phyloP scores from a whole-genome alignment of 2,113 vertebrate species.

The Zosterops hypoxanthus region DNA sequence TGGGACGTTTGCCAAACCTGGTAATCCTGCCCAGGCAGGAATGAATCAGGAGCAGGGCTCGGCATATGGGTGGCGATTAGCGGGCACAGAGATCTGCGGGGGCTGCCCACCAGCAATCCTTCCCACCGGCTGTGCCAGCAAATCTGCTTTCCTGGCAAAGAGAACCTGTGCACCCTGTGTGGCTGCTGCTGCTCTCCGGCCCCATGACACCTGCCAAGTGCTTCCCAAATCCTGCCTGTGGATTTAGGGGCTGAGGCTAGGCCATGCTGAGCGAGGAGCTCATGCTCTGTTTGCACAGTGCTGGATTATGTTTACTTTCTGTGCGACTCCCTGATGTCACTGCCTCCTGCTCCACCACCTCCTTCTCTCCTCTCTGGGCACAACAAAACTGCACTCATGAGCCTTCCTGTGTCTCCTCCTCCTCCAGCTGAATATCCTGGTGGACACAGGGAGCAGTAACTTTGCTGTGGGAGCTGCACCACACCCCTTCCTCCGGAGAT shows the following conservation, averaged over 20 bases:
- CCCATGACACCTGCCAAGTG: neutral
- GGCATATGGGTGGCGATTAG: neutral
- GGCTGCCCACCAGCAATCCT: neutral
- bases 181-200: neutral
- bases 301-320: neutral
- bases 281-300: neutral
- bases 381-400: neutral
- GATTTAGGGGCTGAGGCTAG: neutral
- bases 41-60: neutral
- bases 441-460: slow-evolving; percentile 98
- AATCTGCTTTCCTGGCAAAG: neutral
- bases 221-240: neutral
- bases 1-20: neutral
- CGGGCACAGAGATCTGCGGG: accelerated
- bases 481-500: slow-evolving; percentile 91
- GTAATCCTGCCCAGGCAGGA: slow-evolving; percentile 3
- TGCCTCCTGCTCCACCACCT: neutral
- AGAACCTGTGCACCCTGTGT: neutral
- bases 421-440: slow-evolving; percentile 92
- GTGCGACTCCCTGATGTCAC: neutral
- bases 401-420: neutral
- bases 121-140: neutral
- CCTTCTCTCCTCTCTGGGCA: neutral
- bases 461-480: slow-evolving; percentile 95
- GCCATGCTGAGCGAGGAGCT: neutral